Evolutionary conservation across 1,140 invertebrate genomes (phyloP).

Genomic region (Chironomus striatipennis): DNA sequence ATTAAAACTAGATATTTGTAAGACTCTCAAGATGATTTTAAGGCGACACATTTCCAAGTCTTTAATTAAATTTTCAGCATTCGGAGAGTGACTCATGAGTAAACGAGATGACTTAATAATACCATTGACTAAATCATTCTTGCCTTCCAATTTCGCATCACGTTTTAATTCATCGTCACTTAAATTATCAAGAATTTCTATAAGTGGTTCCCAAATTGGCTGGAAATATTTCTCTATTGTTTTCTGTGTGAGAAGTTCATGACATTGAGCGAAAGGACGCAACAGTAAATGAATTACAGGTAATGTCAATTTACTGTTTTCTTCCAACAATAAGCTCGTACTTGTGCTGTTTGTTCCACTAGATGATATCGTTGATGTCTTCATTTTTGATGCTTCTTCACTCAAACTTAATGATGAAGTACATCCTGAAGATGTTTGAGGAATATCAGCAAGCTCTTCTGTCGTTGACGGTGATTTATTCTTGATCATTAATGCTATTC

Average conservation of each 20-base stretch:
- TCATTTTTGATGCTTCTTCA: slow-evolving; percentile 23
- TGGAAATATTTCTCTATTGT: slow-evolving; percentile 89
- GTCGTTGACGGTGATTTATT: slow-evolving; percentile 40
- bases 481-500: slow-evolving; percentile 29
- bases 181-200: slow-evolving; percentile 82
- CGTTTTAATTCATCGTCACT: slow-evolving; percentile 97
- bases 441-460: slow-evolving; percentile 36
- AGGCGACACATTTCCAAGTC: slow-evolving; percentile 90
- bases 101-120: slow-evolving; percentile 85
- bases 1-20: slow-evolving; percentile 97
- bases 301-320: slow-evolving; percentile 51
- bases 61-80: slow-evolving; percentile 75
- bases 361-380: slow-evolving; percentile 15
- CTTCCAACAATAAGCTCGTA: slow-evolving; percentile 31
- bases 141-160: slow-evolving; percentile 92
- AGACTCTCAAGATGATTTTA: slow-evolving; percentile 89
- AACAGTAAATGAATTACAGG: slow-evolving; percentile 76
- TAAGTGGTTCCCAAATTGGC: slow-evolving; percentile 89
- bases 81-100: slow-evolving; percentile 67
- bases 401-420: slow-evolving; percentile 25
- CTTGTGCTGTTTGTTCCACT: slow-evolving; percentile 36
- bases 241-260: slow-evolving; percentile 80
- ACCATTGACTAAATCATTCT: slow-evolving; percentile 84
- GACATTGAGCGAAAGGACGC: slow-evolving; percentile 85
- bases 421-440: neutral